Percentiles rank a stretch among this genome's conserved stretches.
These are phyloP conservation scores for Danio aesculapii DNA, from an alignment of 2,797 vertebrate genomes.

Conservation along the genomic window DNA sequence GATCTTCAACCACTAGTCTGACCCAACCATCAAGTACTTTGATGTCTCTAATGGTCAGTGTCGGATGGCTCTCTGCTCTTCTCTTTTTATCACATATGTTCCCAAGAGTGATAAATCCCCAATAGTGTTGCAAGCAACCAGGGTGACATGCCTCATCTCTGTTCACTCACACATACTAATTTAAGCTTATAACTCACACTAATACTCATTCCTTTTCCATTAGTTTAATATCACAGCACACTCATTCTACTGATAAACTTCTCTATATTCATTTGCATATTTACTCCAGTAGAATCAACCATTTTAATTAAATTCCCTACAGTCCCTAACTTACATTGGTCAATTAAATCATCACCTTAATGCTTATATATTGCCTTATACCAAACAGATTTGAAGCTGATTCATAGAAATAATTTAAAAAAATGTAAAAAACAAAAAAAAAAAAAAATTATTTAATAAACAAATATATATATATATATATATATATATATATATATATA, in stretches of 20 bases:
- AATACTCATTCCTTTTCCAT: not conserved
- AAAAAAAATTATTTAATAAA: no score
- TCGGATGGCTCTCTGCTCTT: not conserved
- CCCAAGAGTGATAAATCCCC: constrained; percentile 1
- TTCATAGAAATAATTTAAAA: no score
- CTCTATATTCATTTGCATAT: constrained; percentile 4
- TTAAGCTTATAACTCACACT: constrained; percentile 8
- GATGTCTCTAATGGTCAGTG: not conserved
- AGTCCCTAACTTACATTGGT: not conserved
- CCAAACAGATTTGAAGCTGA: no score
- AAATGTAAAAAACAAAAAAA: no score
- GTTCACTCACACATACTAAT: constrained; percentile 29
- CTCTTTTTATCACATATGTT: not conserved
- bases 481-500: no score
- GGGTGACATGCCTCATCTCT: constrained; percentile 21
- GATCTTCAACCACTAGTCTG: not conserved
- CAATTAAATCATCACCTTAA: not conserved
- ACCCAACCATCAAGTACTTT: not conserved
- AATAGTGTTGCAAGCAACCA: not conserved
- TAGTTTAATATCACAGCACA: constrained; percentile 23
- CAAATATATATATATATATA: no score
- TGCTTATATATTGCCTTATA: no score
- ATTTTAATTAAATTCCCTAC: constrained; percentile 7
- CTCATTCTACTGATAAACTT: not conserved
- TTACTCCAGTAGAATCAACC: constrained; percentile 16